Conservation (phyloP, 2,888 invertebrate genomes). For the Lasioglossum oenotherae region DNA sequence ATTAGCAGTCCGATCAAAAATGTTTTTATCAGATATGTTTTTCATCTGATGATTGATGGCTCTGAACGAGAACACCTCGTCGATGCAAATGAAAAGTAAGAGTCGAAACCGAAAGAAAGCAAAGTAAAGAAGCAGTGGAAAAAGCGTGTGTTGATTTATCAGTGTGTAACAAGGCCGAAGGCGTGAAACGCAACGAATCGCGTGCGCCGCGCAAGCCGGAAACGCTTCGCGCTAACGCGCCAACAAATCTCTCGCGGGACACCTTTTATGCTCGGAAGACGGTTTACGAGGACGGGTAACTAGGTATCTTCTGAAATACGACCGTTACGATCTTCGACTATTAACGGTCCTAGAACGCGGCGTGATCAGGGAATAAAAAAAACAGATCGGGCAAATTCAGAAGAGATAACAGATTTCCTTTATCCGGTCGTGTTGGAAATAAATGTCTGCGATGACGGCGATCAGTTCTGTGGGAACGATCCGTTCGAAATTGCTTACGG, state of each 20-base stretch:
- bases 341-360: slow-evolving; percentile 22
- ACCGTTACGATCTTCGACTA: slow-evolving; percentile 32
- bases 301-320: slow-evolving; percentile 59
- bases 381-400: slow-evolving; percentile 25
- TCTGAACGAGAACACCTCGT: too few species aligned
- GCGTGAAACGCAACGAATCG: slow-evolving; percentile 53
- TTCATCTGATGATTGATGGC: too few species aligned
- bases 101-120: background rate
- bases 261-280: slow-evolving; percentile 59
- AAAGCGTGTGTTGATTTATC: slow-evolving; percentile 39
- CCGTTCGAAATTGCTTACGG: background rate
- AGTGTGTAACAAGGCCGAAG: slow-evolving; percentile 58
- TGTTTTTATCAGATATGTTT: too few species aligned
- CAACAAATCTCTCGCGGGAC: slow-evolving; percentile 64
- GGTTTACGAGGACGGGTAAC: slow-evolving; percentile 53
- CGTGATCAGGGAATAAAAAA: background rate
- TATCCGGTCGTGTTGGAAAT: slow-evolving; percentile 11
- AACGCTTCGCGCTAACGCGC: slow-evolving; percentile 61
- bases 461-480: slow-evolving; percentile 13
- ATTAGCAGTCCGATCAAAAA: too few species aligned
- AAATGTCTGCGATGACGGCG: slow-evolving; percentile 19
- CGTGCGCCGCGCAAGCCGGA: slow-evolving; percentile 57
- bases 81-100: background rate
- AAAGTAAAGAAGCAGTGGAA: background rate
- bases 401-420: slow-evolving; percentile 43